Percentiles rank a stretch among this genome's conserved stretches.
Conservation (phyloP, 2,797 vertebrate species). For the Neopelma chrysocephalum region DNA sequence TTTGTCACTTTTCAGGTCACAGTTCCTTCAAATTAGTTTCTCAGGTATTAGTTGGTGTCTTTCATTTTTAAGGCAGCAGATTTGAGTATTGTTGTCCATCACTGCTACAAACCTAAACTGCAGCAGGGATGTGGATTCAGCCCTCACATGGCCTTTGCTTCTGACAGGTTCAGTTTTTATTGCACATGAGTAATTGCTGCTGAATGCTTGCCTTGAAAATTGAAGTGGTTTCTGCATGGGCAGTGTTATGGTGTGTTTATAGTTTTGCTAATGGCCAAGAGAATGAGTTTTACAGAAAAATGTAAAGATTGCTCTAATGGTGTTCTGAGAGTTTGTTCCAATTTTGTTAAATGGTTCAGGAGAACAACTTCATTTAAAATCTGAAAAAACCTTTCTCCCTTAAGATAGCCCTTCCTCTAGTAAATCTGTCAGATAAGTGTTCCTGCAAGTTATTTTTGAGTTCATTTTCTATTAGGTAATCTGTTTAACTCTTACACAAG, state of each 20-base stretch:
- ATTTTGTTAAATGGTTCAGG: not conserved
- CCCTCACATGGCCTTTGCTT: not conserved
- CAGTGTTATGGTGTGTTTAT: fast-evolving
- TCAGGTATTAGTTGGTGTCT: too few species aligned
- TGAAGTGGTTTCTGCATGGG: not conserved
- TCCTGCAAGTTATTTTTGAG: not conserved
- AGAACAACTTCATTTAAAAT: not conserved
- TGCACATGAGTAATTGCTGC: not conserved
- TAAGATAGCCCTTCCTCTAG: not conserved
- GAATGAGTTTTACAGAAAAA: not conserved
- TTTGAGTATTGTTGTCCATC: not conserved
- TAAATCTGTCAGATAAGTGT: not conserved
- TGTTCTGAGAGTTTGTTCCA: not conserved
- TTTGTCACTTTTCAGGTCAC: too few species aligned
- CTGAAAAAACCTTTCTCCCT: not conserved
- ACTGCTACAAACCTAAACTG: not conserved
- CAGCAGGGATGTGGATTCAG: fast-evolving
- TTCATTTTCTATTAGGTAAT: not conserved
- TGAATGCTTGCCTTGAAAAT: not conserved
- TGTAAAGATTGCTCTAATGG: not conserved
- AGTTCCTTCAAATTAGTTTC: too few species aligned
- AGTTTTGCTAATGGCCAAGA: not conserved
- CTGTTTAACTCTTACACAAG: not conserved
- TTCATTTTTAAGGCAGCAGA: too few species aligned
- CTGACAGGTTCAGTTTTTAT: not conserved